Evolutionary conservation across 2,797 vertebrate genomes (phyloP).

Genomic region (Halcyon leucocephala): DNA sequence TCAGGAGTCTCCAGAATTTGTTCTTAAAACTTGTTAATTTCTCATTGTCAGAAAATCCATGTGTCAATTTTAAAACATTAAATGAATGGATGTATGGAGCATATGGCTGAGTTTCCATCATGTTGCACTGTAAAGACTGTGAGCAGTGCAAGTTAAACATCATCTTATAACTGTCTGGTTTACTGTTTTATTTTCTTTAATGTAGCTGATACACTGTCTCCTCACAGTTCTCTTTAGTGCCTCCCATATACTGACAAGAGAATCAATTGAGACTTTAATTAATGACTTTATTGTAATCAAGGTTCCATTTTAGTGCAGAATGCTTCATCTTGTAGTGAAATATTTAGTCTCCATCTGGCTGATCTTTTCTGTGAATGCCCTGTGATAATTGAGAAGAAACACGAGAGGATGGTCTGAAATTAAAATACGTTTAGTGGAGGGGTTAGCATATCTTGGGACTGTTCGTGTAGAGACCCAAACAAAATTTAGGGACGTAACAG

Average conservation of each 20-base stretch:
- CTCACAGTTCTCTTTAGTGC: constrained; percentile 42
- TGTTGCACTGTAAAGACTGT: neutral
- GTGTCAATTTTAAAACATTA: neutral
- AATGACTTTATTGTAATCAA: constrained; percentile 72
- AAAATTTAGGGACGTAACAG: neutral
- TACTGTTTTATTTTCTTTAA: neutral
- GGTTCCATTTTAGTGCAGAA: constrained; percentile 61
- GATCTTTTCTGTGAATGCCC: constrained; percentile 59
- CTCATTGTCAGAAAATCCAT: neutral
- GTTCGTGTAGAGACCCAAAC: neutral
- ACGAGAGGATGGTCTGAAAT: constrained; percentile 44
- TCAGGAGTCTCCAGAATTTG: neutral
- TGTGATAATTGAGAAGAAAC: constrained; percentile 68
- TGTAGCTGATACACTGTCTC: neutral
- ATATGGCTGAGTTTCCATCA: neutral
- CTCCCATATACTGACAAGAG: constrained; percentile 12
- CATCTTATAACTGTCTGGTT: neutral
- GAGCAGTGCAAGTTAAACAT: neutral
- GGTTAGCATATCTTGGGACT: neutral
- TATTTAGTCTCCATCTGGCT: constrained; percentile 75
- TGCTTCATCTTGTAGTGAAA: constrained; percentile 70
- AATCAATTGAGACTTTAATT: constrained; percentile 64
- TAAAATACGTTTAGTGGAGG: neutral
- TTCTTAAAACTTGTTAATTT: constrained; percentile 9
- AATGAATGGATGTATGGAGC: neutral